Base-by-base conservation (phyloP, 2,888 invertebrate species). In the Euzophera pinguis region DNA sequence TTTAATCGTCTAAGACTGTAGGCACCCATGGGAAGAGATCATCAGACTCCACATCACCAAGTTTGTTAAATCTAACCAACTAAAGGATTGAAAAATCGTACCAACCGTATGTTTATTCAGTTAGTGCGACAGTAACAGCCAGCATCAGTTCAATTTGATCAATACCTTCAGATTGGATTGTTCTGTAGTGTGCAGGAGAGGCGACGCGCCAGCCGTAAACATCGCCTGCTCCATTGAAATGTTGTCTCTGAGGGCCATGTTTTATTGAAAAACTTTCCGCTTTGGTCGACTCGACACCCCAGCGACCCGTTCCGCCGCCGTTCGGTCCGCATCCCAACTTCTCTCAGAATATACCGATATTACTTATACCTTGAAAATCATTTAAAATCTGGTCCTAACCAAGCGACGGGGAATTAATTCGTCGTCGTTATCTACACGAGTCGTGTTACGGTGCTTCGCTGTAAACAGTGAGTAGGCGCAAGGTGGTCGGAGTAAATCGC, bases 401-500 rank as follows among this genome's bases (percentile, higher is more conserved):
- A 64, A 60, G 61, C 57, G 63, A 62, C 67, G 61, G 62, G 58
- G 62, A 67, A 73, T 65, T 71, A 72, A 74, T 75, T 68, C 61
- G 59, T 62, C 55, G 56, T 58, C 63, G 65, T 65, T 71, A 74
- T 70, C 70, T 67, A 64, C 64, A 61, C 67, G 67, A 72, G 67
- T 69, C 65, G 71, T 63, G 67, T 69, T 66, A 65, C 66, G 64
- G 71, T 75, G 71, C 70, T 72, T 67, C 70, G 68, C 71, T 71
- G 78, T 81, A 81, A 83, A 82, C 81, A 78, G 75, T 67, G 71
- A 79, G 77, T 77, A 78, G 78, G 78, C 78, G 75, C 78, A 83
- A 87, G 86, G 83, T 85, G 84, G 83, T 81, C 74, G 75, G 77
- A 84, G 83, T 87, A 86, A 89, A 89, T 89, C 89, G 88, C 86